Percentiles rank a stretch among this genome's conserved stretches.
These are phyloP conservation scores for Morelia viridis DNA, from an alignment of 2,797 vertebrate genomes.

Conservation along the genomic window DNA sequence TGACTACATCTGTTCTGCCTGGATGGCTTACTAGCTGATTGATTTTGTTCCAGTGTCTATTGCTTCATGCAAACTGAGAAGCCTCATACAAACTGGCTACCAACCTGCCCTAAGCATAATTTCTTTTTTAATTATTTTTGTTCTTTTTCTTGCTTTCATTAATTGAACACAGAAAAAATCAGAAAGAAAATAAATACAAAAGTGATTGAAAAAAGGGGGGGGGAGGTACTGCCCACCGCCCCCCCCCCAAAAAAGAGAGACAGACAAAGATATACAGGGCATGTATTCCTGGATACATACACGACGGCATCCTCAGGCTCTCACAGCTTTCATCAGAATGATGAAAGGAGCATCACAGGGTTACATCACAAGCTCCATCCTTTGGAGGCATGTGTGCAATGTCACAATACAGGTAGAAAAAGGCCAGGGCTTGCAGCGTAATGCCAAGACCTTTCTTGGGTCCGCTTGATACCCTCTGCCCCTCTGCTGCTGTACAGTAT, in stretches of 20 bases:
- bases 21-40: slow-evolving; percentile 1
- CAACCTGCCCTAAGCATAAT: background rate
- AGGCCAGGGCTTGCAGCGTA: too few relatives aligned
- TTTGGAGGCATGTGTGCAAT: too few relatives aligned
- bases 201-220: background rate
- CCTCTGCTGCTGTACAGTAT: too few relatives aligned
- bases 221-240: too few relatives aligned
- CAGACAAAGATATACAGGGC: background rate
- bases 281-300: background rate
- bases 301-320: background rate
- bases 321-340: background rate
- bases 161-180: background rate
- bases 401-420: too few relatives aligned
- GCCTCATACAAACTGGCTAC: background rate
- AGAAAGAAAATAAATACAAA: background rate
- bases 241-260: too few relatives aligned
- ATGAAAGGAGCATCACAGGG: background rate
- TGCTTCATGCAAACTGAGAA: background rate
- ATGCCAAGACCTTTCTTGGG: too few relatives aligned
- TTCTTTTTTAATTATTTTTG: background rate
- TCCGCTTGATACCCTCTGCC: too few relatives aligned
- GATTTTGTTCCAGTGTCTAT: background rate
- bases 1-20: background rate
- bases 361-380: background rate
- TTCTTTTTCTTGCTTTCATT: background rate